These are phyloP conservation scores for Drosophila engyochracea DNA, from an alignment of 2,888 invertebrate species.

Conservation along the genomic window DNA sequence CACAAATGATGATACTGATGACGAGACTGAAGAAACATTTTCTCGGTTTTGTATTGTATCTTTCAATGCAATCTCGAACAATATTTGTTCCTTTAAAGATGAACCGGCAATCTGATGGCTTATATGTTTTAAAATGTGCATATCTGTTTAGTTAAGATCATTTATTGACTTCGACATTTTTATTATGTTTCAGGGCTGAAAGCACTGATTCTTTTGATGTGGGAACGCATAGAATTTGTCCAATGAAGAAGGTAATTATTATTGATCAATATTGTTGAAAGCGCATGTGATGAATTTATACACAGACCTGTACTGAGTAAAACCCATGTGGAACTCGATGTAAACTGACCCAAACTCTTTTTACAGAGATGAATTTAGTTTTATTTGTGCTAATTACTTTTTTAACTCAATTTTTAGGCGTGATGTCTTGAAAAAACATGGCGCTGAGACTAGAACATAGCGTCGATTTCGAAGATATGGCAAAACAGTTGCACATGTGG, in stretches of 20 bases:
- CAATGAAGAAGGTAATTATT: slow-evolving; percentile 23
- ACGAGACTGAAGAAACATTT: slow-evolving; percentile 82
- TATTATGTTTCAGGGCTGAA: slow-evolving; percentile 45
- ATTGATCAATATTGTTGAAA: neutral
- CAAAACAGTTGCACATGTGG: neutral
- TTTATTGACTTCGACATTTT: neutral
- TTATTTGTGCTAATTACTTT: neutral
- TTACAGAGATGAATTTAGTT: neutral
- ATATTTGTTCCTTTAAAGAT: slow-evolving; percentile 73
- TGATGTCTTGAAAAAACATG: slow-evolving; percentile 24
- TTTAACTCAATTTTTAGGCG: neutral
- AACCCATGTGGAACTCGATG: slow-evolving; percentile 54
- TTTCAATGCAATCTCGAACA: slow-evolving; percentile 65
- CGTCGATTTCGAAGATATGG: neutral
- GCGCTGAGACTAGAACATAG: slow-evolving; percentile 7
- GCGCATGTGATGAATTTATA: slow-evolving; percentile 52
- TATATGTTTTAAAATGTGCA: neutral
- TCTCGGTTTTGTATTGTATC: slow-evolving; percentile 59
- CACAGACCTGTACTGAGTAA: slow-evolving; percentile 74
- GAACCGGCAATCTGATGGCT: slow-evolving; percentile 75
- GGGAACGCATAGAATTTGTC: slow-evolving; percentile 5
- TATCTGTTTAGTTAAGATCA: neutral
- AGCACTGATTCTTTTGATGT: neutral
- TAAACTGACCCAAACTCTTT: slow-evolving; percentile 52
- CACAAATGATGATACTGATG: slow-evolving; percentile 83